Evolutionary conservation across 2,797 vertebrate species (phyloP), one percentile per base, ranked within the genome.

Genomic region (Mionectes olivaceus): DNA sequence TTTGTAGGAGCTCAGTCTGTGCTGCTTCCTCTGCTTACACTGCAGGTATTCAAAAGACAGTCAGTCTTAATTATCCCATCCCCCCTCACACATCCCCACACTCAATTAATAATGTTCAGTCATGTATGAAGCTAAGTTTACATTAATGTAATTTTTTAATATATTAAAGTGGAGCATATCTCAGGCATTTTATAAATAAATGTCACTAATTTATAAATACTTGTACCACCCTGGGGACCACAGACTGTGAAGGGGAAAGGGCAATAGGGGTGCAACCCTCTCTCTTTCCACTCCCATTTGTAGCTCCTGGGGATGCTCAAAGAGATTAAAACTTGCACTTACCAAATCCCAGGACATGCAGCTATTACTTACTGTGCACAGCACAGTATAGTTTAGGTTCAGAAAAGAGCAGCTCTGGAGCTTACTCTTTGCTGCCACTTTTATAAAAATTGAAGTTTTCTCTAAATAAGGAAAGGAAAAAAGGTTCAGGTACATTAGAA

Each of bases 21-120:
- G 69, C 53, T 69, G 68, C 91, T 97, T 96, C 96, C 95, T 91
- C 69, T 95, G 91, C 91, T 97, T 86, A 65, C 93, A 44, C 73
- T 86, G 84, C 69, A 95, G 89, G 87, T 91, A 87, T 89, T 96
- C 84, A 92, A 90, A 95, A 94, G 89, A 89, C 75, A 91, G 93
- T 84, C 91, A 86, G 81, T 61, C 87, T 87, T 95, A 95, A 97
- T 96, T 95, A 94, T 91, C 76, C 89, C 83, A 93, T 67, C 92
- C 92, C 92, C 84, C 73, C 93, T 95, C 87, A 94, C 84, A 93
- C 90, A 94, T 93, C 57, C 92, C 39, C 84, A 89, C 88, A 96
- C 84, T 73, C 93, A 97, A 96, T 96, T 97, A 97, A 97, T 96
- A 96, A 96, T 90, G 93, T 73, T 94, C 94, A 95, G 76, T 90